Evolutionary conservation across 2,888 invertebrate genomes (phyloP), one percentile per base, ranked within the genome.

Genomic region (Tethea ocularis): DNA sequence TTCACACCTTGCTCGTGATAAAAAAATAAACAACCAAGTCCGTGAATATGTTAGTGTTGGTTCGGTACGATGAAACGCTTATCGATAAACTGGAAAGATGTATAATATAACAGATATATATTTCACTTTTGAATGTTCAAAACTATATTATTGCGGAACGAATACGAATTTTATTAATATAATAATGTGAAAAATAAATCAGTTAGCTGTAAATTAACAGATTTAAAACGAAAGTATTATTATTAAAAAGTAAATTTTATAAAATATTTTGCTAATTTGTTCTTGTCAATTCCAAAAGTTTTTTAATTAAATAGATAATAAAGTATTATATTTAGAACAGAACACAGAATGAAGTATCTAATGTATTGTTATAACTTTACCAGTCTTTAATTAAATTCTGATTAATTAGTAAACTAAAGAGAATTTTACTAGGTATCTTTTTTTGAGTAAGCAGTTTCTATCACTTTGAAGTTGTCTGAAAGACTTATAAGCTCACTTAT

Each of bases 21-120:
- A 65, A 63, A 61, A 63, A 67, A 56, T 64, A 63, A 66, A 64
- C 63, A 64, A 64, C 59, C 56, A 66, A 65, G 65, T 66, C 58
- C 61, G n/a, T 24, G n/a, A 17, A n/a, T 24, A 17, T 0, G 52
- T 10, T 52, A 24, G 41, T 52, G n/a, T 8, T 52, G 26, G n/a
- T 29, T 17, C 26, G 26, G n/a, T 51, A 13, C 23, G 51, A 23
- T 51, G 24, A 24, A 52, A 52, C 22, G 6, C 24, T 15, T 24
- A 52, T 41, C 17, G 17, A 41, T 41, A 41, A 36, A 15, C n/a
- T n/a, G n/a, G 15, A 36, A 36, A 15, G 4, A 36, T 15, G 15
- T 15, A n/a, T n/a, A n/a, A n/a, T n/a, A n/a, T n/a, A n/a, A n/a
- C n/a, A n/a, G n/a, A n/a, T n/a, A n/a, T n/a, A n/a, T n/a, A n/a